phyloP scores from a whole-genome alignment of 2,888 invertebrate species.

The Cosmorhoe ocellata region DNA sequence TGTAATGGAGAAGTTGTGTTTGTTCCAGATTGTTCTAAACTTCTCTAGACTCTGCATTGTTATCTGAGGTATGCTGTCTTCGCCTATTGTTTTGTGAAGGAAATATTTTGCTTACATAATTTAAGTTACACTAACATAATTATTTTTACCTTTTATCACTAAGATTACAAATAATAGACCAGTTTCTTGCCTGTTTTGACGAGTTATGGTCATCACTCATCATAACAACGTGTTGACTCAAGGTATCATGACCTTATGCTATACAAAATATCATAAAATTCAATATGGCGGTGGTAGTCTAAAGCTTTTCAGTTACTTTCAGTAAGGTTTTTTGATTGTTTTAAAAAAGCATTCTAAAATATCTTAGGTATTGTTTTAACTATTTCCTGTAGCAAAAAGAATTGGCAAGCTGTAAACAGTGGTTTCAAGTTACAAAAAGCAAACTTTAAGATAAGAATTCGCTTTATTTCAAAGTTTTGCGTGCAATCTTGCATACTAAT shows the following conservation, averaged over 20 bases:
- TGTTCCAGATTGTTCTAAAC: constrained; percentile 49
- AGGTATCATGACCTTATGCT: no score
- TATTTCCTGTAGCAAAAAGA: background rate
- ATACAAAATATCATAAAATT: no score
- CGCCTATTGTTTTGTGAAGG: constrained; percentile 28
- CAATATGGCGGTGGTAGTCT: no score
- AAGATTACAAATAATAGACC: no score
- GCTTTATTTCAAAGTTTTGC: constrained; percentile 10
- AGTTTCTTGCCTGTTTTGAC: no score
- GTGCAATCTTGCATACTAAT: constrained; percentile 18
- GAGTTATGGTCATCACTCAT: no score
- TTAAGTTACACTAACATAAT: background rate
- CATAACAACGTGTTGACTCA: no score
- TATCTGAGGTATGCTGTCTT: constrained; percentile 42
- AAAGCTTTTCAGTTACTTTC: no score
- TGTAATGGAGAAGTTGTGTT: constrained; percentile 59
- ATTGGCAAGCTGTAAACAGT: constrained; percentile 1
- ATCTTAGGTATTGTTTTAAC: no score
- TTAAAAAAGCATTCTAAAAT: no score
- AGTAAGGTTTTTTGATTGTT: no score
- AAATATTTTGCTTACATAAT: constrained; percentile 4
- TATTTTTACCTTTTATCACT: no score
- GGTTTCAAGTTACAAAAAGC: constrained; percentile 19
- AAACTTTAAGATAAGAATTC: constrained; percentile 21
- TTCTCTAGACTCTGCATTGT: constrained; percentile 36